Conservation (phyloP, 1,140 invertebrate species). For the Pararge aegeria region DNA sequence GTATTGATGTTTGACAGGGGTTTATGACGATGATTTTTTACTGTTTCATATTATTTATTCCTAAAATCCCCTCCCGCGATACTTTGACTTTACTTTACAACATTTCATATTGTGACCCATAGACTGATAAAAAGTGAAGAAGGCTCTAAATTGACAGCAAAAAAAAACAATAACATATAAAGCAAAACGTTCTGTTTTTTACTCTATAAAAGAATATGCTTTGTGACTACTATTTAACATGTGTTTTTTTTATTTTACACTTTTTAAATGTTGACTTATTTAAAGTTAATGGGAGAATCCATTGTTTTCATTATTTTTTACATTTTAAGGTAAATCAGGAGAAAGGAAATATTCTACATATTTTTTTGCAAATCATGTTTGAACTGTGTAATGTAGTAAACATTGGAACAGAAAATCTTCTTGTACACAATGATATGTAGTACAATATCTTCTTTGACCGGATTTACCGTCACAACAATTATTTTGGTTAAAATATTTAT, state of each 20-base stretch:
- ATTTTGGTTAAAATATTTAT: conserved; percentile 17
- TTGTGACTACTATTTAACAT: neutral
- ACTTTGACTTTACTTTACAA: neutral
- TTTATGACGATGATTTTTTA: neutral
- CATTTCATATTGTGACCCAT: neutral
- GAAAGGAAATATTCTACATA: neutral
- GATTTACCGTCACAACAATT: neutral
- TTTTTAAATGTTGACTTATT: neutral
- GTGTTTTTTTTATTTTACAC: neutral
- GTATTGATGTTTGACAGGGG: neutral
- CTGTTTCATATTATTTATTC: neutral
- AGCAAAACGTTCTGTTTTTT: neutral
- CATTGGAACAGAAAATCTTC: too few relatives aligned
- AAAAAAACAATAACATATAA: neutral
- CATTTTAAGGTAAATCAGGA: neutral
- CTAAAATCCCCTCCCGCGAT: neutral
- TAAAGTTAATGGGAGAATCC: neutral
- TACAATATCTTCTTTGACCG: neutral
- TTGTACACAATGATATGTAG: neutral
- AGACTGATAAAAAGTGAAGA: neutral
- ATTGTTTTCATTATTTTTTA: neutral
- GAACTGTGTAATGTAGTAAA: too few relatives aligned
- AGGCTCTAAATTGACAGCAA: neutral
- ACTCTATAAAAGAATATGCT: neutral
- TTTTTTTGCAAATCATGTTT: neutral